Base-by-base conservation (phyloP, 2,113 vertebrate genomes). In the Podarcis muralis region DNA sequence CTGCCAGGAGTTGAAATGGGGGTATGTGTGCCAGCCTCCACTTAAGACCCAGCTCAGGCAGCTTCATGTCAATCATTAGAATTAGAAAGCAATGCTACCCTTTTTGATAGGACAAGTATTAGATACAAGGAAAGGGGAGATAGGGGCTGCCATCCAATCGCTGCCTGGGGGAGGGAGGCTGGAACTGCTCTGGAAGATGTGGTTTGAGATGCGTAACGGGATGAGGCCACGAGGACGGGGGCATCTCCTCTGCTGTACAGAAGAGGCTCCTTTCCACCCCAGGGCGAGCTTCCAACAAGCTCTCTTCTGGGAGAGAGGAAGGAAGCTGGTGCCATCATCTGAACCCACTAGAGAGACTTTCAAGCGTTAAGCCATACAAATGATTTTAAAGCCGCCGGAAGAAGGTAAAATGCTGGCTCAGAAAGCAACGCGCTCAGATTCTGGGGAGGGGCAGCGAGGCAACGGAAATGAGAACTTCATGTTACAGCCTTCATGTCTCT, bases 361-460 rank as follows among this genome's bases (percentile, higher is more conserved):
- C 48, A 82, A 88, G 66, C 32, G 66, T 78, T 69, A 78, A 88
- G 76, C 81, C 57, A 68, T 15, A 68, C 40, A 88, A 53, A 43
- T 78, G 6, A 57, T 83, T 81, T 37, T 37, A 69, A 53, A 78
- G 74, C 81, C 43, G 30, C 15, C 15, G 30, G 72, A 13, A 84
- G 57, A 71, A 48, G 48, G 65, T 35, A 53, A 53, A 43, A 88
- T 22, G n/a, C 72, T 32, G 71, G 22, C 37, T 83, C 2, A 23
- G 30, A 27, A 83, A 35, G 71, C 27, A 15, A 30, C 12, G 37
- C 20, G 18, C 59, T 32, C 27, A 15, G 59, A 62, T 35, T 35
- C 57, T n/a, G 59, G n/a, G 37, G 35, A 77, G 30, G 75, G 12
- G 37, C 66, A 79, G 62, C 13, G 12, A 43, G 40, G 71, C 62